These are phyloP conservation scores for Agrotis clavis DNA, from an alignment of 2,888 invertebrate genomes.

Conservation along the genomic window DNA sequence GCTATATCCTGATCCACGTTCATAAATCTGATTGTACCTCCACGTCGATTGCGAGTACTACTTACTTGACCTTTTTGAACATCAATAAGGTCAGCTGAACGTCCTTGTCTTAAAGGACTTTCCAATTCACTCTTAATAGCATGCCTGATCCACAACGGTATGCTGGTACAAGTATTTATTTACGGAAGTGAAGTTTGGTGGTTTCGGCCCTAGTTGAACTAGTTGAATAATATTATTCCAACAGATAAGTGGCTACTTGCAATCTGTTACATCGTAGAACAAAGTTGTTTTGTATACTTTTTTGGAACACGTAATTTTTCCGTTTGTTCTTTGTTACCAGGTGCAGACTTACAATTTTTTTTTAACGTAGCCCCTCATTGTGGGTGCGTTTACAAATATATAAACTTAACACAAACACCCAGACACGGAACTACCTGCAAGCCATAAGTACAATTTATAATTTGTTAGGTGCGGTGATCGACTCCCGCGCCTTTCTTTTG, in stretches of 20 bases:
- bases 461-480: too few relatives aligned
- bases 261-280: slow-evolving; percentile 28
- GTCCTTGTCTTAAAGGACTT: neutral
- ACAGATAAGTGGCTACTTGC: neutral
- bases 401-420: too few relatives aligned
- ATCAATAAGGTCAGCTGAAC: neutral
- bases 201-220: neutral
- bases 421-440: too few relatives aligned
- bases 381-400: too few relatives aligned
- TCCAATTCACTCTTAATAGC: too few relatives aligned
- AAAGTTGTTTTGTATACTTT: slow-evolving; percentile 22
- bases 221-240: neutral
- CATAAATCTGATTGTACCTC: neutral
- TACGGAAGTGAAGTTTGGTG: slow-evolving; percentile 1
- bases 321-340: neutral
- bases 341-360: neutral
- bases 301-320: slow-evolving; percentile 24
- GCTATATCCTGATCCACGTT: neutral
- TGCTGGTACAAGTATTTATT: too few relatives aligned
- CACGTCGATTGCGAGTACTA: neutral
- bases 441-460: too few relatives aligned
- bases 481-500: too few relatives aligned
- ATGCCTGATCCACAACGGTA: neutral
- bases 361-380: too few relatives aligned
- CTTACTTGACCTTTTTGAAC: neutral